phyloP scores from a whole-genome alignment of 1,140 invertebrate species.

The Teleopsis dalmanni region DNA sequence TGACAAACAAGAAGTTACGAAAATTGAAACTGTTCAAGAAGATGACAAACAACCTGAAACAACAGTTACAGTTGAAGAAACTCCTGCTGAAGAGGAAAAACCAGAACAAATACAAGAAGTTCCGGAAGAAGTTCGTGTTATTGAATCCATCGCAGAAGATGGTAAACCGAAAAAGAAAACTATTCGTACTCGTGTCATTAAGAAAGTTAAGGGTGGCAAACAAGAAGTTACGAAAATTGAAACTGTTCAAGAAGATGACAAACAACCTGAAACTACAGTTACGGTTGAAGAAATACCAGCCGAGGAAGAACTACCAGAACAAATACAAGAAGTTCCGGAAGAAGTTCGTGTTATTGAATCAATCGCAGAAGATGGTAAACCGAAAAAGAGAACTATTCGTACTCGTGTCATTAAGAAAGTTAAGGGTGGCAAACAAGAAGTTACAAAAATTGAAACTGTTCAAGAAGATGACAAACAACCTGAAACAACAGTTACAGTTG shows the following conservation, averaged over 20 bases:
- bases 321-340: conserved; percentile 11
- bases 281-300: conserved; percentile 11
- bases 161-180: conserved; percentile 11
- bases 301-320: conserved; percentile 10
- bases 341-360: conserved; percentile 14
- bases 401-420: conserved; percentile 16
- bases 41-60: conserved; percentile 28
- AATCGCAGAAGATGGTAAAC: conserved; percentile 11
- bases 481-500: conserved; percentile 13
- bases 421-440: conserved; percentile 15
- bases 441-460: conserved; percentile 14
- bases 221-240: conserved; percentile 16
- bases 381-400: conserved; percentile 11
- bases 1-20: conserved; percentile 16
- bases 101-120: conserved; percentile 9
- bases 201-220: conserved; percentile 16
- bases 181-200: conserved; percentile 14
- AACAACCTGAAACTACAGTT: conserved; percentile 15
- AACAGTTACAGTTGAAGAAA: conserved; percentile 19
- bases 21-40: conserved; percentile 21
- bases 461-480: conserved; percentile 15
- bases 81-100: conserved; percentile 10
- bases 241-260: conserved; percentile 15
- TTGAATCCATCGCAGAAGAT: conserved; percentile 13
- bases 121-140: conserved; percentile 13